phyloP scores from a whole-genome alignment of 2,888 invertebrate genomes.

The Eugnorisma glareosa region DNA sequence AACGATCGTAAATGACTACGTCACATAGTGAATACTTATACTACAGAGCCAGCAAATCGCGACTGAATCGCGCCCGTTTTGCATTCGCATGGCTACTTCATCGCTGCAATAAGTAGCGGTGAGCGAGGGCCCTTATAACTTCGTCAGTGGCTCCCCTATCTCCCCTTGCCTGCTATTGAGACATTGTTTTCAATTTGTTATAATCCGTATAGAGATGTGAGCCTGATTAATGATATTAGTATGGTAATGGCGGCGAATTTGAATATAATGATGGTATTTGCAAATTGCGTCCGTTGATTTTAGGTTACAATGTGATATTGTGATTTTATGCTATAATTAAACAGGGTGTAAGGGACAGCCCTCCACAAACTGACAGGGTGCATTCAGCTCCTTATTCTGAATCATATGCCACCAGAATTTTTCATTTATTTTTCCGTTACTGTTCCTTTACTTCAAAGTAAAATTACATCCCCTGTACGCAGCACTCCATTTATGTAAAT shows the following conservation, averaged over 20 bases:
- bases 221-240: constrained; percentile 50
- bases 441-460: no score
- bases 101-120: background rate
- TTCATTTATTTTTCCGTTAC: no score
- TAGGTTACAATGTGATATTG: background rate
- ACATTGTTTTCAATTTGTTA: constrained; percentile 66
- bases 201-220: constrained; percentile 51
- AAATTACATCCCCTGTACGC: no score
- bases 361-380: no score
- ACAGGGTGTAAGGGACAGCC: no score
- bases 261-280: constrained; percentile 49
- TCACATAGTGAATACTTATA: background rate
- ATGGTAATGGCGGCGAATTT: constrained; percentile 52
- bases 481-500: no score
- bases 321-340: background rate
- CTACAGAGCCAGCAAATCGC: background rate
- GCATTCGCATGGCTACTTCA: background rate
- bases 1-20: background rate
- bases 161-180: constrained; percentile 35
- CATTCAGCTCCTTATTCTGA: no score
- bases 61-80: background rate
- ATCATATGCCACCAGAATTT: no score
- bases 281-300: constrained; percentile 41
- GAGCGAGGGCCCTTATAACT: constrained; percentile 24
- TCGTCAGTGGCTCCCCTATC: constrained; percentile 1